Evolutionary conservation across 1,140 invertebrate species (phyloP).

Genomic region (Dysdera silvatica): DNA sequence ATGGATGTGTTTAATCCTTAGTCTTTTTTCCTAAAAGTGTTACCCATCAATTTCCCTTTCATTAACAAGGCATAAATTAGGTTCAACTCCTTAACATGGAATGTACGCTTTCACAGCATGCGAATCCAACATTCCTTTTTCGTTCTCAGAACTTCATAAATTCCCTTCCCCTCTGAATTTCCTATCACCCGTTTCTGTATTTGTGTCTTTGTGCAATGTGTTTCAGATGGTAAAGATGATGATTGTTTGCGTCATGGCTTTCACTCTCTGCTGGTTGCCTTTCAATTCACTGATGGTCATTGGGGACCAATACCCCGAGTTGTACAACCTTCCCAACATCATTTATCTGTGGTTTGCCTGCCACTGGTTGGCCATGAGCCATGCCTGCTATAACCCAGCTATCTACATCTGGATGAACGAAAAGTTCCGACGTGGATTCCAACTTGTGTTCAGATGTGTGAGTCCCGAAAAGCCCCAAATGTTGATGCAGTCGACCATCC

Average conservation of each 20-base stretch:
- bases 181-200: too few relatives aligned
- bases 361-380: conserved; percentile 84
- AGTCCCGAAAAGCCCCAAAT: too few relatives aligned
- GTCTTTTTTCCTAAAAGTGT: too few relatives aligned
- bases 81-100: too few relatives aligned
- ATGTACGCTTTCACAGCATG: too few relatives aligned
- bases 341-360: conserved; percentile 65
- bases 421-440: conserved; percentile 55
- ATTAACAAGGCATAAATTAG: too few relatives aligned
- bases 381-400: conserved; percentile 84
- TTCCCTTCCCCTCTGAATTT: too few relatives aligned
- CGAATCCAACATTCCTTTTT: too few relatives aligned
- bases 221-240: conserved; percentile 61
- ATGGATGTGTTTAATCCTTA: too few relatives aligned
- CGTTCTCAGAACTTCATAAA: too few relatives aligned
- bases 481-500: not conserved
- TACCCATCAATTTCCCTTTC: too few relatives aligned
- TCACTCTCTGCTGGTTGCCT: conserved; percentile 48
- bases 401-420: conserved; percentile 90
- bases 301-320: conserved; percentile 38
- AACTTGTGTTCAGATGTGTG: conserved; percentile 17
- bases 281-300: conserved; percentile 41
- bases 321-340: conserved; percentile 41
- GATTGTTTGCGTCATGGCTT: conserved; percentile 47
- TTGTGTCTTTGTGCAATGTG: too few relatives aligned